Percentiles rank a stretch among this genome's conserved stretches.
phyloP scores from a whole-genome alignment of 1,140 invertebrate genomes.

The Paraescarpia echinospica region DNA sequence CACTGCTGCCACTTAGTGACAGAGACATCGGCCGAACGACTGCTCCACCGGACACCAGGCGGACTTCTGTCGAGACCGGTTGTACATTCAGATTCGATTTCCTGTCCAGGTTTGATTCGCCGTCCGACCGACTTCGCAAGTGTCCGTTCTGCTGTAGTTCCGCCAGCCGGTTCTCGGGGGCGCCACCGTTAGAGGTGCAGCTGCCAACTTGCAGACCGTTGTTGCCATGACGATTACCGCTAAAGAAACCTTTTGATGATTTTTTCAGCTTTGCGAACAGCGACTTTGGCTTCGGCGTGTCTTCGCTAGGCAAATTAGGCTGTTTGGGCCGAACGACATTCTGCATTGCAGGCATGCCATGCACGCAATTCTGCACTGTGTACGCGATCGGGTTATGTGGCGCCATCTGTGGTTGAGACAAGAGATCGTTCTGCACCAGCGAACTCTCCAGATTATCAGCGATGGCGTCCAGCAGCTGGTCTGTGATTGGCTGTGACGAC shows the following conservation, averaged over 20 bases:
- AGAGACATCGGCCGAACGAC: conserved; percentile 32
- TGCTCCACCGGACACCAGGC: conserved; percentile 37
- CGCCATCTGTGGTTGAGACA: conserved; percentile 39
- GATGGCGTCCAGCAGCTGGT: conserved; percentile 57
- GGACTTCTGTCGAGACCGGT: conserved; percentile 31
- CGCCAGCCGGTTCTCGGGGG: not conserved
- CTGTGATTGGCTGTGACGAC: conserved; percentile 34
- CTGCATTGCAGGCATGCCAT: conserved; percentile 41
- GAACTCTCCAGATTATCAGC: conserved; percentile 50
- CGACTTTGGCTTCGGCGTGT: conserved; percentile 31
- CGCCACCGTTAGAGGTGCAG: conserved; percentile 39
- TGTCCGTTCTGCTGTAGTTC: conserved; percentile 27
- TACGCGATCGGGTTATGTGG: conserved; percentile 63
- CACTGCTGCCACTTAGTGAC: not conserved
- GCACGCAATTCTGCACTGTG: conserved; percentile 79
- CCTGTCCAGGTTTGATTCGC: conserved; percentile 8
- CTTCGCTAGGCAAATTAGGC: conserved; percentile 60
- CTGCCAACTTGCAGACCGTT: conserved; percentile 24
- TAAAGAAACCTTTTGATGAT: conserved; percentile 42
- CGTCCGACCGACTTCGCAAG: conserved; percentile 29
- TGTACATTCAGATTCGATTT: not conserved
- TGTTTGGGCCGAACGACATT: conserved; percentile 58
- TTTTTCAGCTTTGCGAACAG: conserved; percentile 39
- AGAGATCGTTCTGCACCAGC: conserved; percentile 61
- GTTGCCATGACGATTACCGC: conserved; percentile 30